These are phyloP conservation scores for Amphiprion percula DNA, from an alignment of 2,113 vertebrate genomes.

Conservation along the genomic window DNA sequence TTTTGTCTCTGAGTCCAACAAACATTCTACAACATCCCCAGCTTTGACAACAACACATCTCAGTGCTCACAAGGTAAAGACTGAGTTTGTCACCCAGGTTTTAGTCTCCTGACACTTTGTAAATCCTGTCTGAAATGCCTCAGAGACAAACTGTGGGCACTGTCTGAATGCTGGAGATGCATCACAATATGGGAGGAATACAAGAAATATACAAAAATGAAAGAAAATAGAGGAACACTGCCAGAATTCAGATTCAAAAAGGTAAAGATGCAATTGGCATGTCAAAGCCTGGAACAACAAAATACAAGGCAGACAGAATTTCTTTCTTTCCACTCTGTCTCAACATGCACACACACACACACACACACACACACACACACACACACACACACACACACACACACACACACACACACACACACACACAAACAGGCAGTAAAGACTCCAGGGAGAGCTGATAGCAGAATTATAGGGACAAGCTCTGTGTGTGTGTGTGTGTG, in stretches of 20 bases:
- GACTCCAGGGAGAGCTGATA: conserved; percentile 49
- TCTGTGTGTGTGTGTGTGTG: conserved; percentile 5
- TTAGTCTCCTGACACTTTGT: conserved; percentile 61
- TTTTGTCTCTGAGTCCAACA: conserved; percentile 25
- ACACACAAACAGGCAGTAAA: conserved; percentile 6
- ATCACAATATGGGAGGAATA: conserved; percentile 33
- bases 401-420: not conserved
- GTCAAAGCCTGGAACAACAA: conserved; percentile 59
- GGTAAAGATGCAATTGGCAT: conserved; percentile 50
- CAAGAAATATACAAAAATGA: conserved; percentile 38
- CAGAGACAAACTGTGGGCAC: conserved; percentile 48
- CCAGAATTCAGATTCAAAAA: conserved; percentile 47
- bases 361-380: too few relatives aligned
- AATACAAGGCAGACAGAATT: conserved; percentile 42
- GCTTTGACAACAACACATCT: conserved; percentile 42
- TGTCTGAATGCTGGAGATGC: conserved; percentile 26
- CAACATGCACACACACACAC: not conserved
- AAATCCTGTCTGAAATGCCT: conserved; percentile 60
- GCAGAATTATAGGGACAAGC: conserved; percentile 39
- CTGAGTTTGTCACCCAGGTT: conserved; percentile 60
- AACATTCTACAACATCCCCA: conserved; percentile 34
- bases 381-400: too few relatives aligned
- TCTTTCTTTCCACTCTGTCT: conserved; percentile 31
- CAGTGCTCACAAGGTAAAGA: conserved; percentile 23
- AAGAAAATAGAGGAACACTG: conserved; percentile 29